Evolutionary conservation across 2,888 invertebrate species (phyloP).

Genomic region (Ophion ventricosus): DNA sequence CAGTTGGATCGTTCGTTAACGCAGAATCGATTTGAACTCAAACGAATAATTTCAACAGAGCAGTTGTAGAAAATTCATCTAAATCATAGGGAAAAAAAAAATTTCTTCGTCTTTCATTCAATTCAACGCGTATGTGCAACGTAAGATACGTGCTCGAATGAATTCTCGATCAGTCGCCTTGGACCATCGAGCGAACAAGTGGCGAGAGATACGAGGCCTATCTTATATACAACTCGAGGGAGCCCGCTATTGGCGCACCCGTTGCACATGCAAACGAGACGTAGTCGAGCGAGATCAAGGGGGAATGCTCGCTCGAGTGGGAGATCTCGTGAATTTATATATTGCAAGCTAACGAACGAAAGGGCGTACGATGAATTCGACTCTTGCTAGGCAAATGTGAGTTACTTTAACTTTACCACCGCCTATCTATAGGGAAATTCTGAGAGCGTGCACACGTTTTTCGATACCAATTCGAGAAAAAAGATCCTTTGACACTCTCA

Average conservation of each 20-base stretch:
- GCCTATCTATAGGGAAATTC: not conserved
- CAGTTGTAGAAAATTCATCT: no score
- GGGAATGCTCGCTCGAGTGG: constrained; percentile 1
- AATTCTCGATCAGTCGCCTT: constrained; percentile 15
- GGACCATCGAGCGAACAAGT: constrained; percentile 63
- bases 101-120: no score
- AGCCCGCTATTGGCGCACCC: constrained; percentile 18
- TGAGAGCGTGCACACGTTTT: no score
- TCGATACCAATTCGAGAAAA: no score
- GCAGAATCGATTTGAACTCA: no score
- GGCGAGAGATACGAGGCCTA: constrained; percentile 56
- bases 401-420: not conserved
- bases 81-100: no score
- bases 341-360: not conserved
- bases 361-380: not conserved
- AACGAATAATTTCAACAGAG: no score
- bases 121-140: no score
- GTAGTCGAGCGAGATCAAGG: constrained; percentile 17
- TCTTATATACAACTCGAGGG: constrained; percentile 33
- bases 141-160: not conserved
- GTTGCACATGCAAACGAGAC: constrained; percentile 42
- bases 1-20: no score
- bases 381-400: not conserved
- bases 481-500: no score
- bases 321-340: not conserved